Evolutionary conservation across 2,888 invertebrate species (phyloP).

Genomic region (Cabera pusaria): DNA sequence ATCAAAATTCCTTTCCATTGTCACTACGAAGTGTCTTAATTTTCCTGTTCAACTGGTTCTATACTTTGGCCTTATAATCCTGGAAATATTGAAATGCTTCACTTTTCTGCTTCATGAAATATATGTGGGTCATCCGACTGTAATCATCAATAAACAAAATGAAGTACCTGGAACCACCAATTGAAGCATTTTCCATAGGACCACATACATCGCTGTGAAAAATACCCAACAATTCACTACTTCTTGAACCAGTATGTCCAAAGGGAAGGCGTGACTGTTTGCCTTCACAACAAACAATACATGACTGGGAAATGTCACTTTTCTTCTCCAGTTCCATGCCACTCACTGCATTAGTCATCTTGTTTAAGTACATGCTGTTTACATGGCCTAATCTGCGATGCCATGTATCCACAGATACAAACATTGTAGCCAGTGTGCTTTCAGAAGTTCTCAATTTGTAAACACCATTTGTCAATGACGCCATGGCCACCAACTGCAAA

Average conservation of each 20-base stretch:
- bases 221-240: background rate
- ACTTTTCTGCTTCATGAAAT: too few species aligned
- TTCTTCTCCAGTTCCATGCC: background rate
- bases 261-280: conserved; percentile 20
- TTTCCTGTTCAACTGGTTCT: too few species aligned
- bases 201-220: conserved; percentile 13
- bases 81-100: too few species aligned
- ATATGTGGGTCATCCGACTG: too few species aligned
- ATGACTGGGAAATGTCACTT: conserved; percentile 1
- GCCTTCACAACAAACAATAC: conserved; percentile 29
- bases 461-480: background rate
- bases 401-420: conserved; percentile 6
- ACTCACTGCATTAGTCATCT: conserved; percentile 30
- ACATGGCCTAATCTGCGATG: conserved; percentile 19
- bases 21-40: too few species aligned
- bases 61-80: too few species aligned
- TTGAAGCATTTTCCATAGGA: conserved; percentile 19
- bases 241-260: background rate
- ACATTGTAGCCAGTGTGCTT: too few species aligned
- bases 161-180: conserved; percentile 29
- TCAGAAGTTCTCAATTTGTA: too few species aligned
- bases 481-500: background rate
- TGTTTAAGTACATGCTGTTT: conserved; percentile 12
- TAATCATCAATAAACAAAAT: conserved; percentile 30
- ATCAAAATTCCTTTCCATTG: too few species aligned